These are phyloP conservation scores for Fopius arisanus DNA, from an alignment of 1,140 invertebrate species.

Conservation along the genomic window DNA sequence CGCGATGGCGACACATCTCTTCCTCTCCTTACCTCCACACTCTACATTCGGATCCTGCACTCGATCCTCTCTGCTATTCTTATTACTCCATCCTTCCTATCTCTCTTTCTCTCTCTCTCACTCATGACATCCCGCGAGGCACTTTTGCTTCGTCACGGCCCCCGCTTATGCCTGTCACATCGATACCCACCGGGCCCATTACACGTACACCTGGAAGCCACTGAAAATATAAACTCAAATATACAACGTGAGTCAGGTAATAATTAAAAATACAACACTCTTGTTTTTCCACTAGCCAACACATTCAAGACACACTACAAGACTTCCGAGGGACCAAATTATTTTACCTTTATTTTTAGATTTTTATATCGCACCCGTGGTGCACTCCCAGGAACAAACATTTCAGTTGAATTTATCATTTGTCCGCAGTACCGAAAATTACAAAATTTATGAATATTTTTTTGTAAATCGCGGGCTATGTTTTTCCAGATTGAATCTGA, in stretches of 20 bases:
- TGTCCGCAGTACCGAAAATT: too few relatives aligned
- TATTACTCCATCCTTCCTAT: background rate
- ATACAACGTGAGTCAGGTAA: constrained; percentile 13
- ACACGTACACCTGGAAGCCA: constrained; percentile 5
- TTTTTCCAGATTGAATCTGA: too few relatives aligned
- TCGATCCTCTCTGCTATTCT: background rate
- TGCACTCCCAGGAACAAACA: too few relatives aligned
- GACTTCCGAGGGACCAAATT: background rate
- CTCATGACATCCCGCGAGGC: background rate
- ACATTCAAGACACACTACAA: background rate
- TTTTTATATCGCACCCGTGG: too few relatives aligned
- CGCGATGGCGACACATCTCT: constrained; percentile 41
- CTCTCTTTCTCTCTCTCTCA: background rate
- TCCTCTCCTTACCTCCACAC: background rate
- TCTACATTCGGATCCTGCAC: background rate
- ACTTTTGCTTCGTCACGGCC: constrained; percentile 27
- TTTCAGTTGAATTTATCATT: too few relatives aligned
- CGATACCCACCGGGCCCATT: constrained; percentile 22
- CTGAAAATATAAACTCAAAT: constrained; percentile 8
- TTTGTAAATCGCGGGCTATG: too few relatives aligned
- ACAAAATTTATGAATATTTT: too few relatives aligned
- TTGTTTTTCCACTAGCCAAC: background rate
- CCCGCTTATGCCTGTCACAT: constrained; percentile 25
- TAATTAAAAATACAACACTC: background rate
- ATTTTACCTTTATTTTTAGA: too few relatives aligned